phyloP scores from a whole-genome alignment of 2,797 vertebrate species.

The Enteromius anoplus region DNA sequence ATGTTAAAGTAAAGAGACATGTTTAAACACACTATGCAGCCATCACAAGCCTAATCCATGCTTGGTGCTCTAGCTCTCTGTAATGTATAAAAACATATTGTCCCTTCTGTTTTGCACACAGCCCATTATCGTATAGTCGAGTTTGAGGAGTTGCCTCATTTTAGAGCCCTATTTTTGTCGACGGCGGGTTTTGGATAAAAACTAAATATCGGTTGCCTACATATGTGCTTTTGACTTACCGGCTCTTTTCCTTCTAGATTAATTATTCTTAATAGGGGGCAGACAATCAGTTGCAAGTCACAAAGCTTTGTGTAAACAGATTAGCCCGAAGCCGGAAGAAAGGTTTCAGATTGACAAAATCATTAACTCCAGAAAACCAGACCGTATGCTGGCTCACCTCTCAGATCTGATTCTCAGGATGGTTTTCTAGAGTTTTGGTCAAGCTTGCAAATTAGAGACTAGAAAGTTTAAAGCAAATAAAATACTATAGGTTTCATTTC shows the following conservation, averaged over 20 bases:
- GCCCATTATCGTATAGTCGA: background rate
- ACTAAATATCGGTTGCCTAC: background rate
- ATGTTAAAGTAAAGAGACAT: background rate
- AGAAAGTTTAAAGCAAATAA: background rate
- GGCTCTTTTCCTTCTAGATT: background rate
- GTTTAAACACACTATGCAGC: background rate
- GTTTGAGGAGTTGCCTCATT: background rate
- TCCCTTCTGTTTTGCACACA: background rate
- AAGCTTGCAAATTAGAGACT: background rate
- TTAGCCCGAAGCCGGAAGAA: background rate
- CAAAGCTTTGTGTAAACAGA: background rate
- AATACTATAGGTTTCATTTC: background rate
- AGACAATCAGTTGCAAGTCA: background rate
- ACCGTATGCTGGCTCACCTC: background rate
- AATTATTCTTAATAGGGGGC: background rate
- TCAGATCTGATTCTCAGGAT: constrained; percentile 10
- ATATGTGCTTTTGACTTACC: background rate
- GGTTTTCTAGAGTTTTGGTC: background rate
- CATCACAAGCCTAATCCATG: background rate
- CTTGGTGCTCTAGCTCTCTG: background rate
- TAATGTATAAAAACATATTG: background rate
- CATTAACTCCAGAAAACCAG: background rate
- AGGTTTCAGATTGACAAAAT: background rate
- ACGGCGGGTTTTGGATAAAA: background rate
- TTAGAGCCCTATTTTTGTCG: background rate